These are phyloP conservation scores for Polymixis flavicincta DNA, from an alignment of 2,888 invertebrate genomes.

Conservation along the genomic window DNA sequence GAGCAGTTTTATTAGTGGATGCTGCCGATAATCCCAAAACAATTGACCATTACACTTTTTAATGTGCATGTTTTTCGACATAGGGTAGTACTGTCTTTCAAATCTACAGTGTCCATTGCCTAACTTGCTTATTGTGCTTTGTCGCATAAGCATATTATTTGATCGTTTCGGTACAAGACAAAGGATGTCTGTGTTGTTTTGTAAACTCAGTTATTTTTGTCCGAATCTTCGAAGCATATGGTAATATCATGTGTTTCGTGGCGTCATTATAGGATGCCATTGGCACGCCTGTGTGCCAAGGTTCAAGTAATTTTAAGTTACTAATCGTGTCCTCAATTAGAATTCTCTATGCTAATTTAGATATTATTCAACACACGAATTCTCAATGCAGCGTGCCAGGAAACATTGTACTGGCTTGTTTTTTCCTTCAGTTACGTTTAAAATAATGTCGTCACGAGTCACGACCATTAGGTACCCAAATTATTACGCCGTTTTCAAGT, in stretches of 20 bases:
- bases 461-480: not conserved
- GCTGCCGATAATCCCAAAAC: not conserved
- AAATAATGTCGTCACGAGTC: conserved; percentile 2
- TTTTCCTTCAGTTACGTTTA: conserved; percentile 18
- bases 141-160: conserved; percentile 17
- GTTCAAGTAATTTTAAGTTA: conserved; percentile 31
- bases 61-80: conserved; percentile 8
- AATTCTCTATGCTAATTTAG: conserved; percentile 32
- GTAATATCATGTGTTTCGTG: conserved; percentile 40
- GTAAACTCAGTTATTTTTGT: conserved; percentile 41
- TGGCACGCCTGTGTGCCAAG: conserved; percentile 59
- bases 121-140: conserved; percentile 1
- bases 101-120: conserved; percentile 21
- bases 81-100: conserved; percentile 18
- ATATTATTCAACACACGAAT: conserved; percentile 44
- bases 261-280: conserved; percentile 41
- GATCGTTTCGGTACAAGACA: conserved; percentile 18
- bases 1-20: not conserved
- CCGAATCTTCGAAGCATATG: conserved; percentile 15
- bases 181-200: conserved; percentile 19
- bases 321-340: conserved; percentile 34
- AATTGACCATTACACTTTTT: not conserved
- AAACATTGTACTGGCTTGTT: conserved; percentile 16
- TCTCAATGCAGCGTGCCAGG: conserved; percentile 3
- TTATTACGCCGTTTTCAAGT: not conserved